Evolutionary conservation across 2,888 invertebrate genomes (phyloP), one percentile per base, ranked within the genome.

Genomic region (Callimorpha dominula): DNA sequence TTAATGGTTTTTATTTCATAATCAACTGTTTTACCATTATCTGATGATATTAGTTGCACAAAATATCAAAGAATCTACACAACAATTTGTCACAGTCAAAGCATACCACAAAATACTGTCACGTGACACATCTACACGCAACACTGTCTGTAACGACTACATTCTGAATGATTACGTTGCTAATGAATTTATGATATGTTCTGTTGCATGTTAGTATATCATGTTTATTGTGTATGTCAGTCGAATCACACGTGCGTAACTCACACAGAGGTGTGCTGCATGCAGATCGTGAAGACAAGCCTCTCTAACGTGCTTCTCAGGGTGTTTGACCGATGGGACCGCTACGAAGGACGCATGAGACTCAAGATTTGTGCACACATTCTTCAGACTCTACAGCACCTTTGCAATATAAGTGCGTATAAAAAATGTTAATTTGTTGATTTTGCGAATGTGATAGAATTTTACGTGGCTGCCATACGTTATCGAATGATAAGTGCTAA

Each of bases 291-390:
- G 85, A 96, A 97, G 94, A 95, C 96, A 85, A 96, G 96, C 80
- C 94, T 96, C 82, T 94, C 96, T 85, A 93, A 93, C 86, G 92
- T 96, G 81, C 90, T 97, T 75, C 94, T 96, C 89, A 93, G 96
- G 79, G 95, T 97, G 85, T 96, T 97, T 91, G 97, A 97, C 88
- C 94, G 96, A 62, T 97, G 97, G 96, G 97, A 97, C 79, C 96
- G 96, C 87, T 96, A 96, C 90, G 97, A 97, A 84, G 96, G 96
- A 14, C 96, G 96, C 89, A 95, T 96, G 92, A 94, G 96, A 79
- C 93, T 96, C 82, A 96, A 96, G 93, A 96, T 97, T 82, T 96
- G 96, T 86, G 96, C 96, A 72, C 96, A 96, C 87, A 95, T 96
- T 71, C 92, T 97, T 65, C 96, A 96, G 84, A 96, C 96, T 7